A percentile compares a stretch with the other conserved stretches of the same genome.
Conservation (phyloP, 2,797 vertebrate species). For the Aplochiton taeniatus region DNA sequence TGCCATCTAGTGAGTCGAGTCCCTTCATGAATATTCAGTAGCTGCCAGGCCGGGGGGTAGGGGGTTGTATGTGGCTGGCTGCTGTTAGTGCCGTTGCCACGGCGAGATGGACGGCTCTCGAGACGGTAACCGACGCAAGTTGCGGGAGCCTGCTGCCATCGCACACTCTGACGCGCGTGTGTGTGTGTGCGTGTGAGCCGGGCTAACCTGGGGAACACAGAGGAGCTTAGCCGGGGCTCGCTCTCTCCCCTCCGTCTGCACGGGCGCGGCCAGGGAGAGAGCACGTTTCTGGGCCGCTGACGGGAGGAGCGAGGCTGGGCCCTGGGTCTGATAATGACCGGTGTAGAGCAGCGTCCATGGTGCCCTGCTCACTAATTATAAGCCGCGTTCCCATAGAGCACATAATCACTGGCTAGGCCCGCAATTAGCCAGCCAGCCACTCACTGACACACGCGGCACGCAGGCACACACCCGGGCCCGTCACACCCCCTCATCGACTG, state of each 20-base stretch:
- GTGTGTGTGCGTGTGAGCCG: background rate
- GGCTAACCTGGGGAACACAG: no score
- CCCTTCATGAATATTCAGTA: constrained; percentile 74
- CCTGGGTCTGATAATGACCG: constrained; percentile 63
- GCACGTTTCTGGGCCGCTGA: no score
- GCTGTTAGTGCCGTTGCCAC: constrained; percentile 11
- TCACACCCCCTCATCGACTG: background rate
- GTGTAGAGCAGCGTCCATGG: constrained; percentile 64
- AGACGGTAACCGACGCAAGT: constrained; percentile 68
- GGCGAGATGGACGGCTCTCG: constrained; percentile 47
- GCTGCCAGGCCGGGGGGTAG: constrained; percentile 29
- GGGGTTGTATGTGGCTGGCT: constrained; percentile 29
- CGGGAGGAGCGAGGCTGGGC: no score
- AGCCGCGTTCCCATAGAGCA: constrained; percentile 76
- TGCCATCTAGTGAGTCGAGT: constrained; percentile 55
- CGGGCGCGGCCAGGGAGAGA: no score
- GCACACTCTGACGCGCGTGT: constrained; percentile 49
- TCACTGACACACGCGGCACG: constrained; percentile 10
- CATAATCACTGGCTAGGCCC: constrained; percentile 78
- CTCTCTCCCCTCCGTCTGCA: no score
- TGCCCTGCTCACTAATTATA: constrained; percentile 75
- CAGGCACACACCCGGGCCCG: constrained; percentile 27
- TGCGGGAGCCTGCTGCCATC: constrained; percentile 70
- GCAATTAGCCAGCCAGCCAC: constrained; percentile 67
- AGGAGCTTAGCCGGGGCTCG: no score